Percentiles rank a stretch among this genome's conserved stretches.
Evolutionary conservation across 37 sponge, comb jelly and placozoan genomes (phyloP).

Genomic region (Halisarca cf. caerulea): DNA sequence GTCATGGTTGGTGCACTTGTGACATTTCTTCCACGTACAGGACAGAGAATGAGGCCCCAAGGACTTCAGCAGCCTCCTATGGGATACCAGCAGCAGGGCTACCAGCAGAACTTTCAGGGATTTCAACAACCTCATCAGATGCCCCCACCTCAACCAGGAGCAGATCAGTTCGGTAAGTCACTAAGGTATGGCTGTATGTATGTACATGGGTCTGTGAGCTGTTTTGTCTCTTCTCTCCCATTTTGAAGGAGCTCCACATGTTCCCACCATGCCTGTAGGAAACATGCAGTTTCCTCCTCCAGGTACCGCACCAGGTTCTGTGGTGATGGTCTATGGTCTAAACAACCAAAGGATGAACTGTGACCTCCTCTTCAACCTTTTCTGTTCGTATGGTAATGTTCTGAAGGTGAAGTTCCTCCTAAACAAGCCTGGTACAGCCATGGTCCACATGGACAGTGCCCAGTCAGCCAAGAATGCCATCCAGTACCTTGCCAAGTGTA

Average conservation of each 20-base stretch:
- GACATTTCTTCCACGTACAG: background rate
- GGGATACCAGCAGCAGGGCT: background rate
- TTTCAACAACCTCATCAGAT: background rate
- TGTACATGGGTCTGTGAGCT: background rate
- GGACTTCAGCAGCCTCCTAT: background rate
- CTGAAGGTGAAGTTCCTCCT: constrained; percentile 84
- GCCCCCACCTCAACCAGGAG: background rate
- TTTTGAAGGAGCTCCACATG: background rate
- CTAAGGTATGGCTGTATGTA: background rate
- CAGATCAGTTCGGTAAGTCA: background rate
- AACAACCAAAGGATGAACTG: constrained; percentile 64
- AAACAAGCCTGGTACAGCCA: constrained; percentile 91
- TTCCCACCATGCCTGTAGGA: background rate
- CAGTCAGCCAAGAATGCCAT: constrained; percentile 84
- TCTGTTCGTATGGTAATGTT: constrained; percentile 92
- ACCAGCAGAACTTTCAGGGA: background rate
- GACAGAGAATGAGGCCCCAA: constrained; percentile 4
- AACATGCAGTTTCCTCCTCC: constrained; percentile 1
- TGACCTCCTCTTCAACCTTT: constrained; percentile 85
- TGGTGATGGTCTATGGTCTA: constrained; percentile 90
- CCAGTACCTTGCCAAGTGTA: constrained; percentile 74
- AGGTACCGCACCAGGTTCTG: constrained; percentile 59
- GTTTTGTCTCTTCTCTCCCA: too few species aligned
- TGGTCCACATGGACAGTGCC: constrained; percentile 88
- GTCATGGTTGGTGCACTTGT: too few species aligned